Conservation (phyloP, 2,888 invertebrate species). For the Cyclophora albipunctata region DNA sequence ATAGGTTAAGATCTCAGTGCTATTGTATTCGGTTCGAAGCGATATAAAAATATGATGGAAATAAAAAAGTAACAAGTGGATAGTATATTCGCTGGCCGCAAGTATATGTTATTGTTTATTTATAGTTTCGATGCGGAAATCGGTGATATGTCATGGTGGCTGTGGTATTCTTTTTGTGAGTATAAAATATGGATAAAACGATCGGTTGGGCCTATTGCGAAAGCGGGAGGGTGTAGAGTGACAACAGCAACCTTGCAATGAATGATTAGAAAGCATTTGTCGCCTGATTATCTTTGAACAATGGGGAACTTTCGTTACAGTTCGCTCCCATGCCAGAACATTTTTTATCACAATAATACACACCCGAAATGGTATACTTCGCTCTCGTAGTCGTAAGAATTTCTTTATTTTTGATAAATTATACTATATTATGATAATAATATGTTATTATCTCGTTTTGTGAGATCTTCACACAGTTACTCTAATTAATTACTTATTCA, state of each 20-base stretch:
- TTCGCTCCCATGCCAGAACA: conserved; percentile 40
- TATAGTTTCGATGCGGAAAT: conserved; percentile 64
- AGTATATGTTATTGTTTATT: conserved; percentile 65
- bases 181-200: conserved; percentile 50
- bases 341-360: conserved; percentile 1
- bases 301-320: conserved; percentile 46
- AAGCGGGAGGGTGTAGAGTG: conserved; percentile 59
- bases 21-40: conserved; percentile 56
- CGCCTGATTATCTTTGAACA: conserved; percentile 47
- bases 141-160: conserved; percentile 65
- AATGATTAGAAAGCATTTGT: conserved; percentile 64
- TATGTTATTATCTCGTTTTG: too few species aligned
- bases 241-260: conserved; percentile 62
- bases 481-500: too few species aligned
- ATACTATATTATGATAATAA: too few species aligned
- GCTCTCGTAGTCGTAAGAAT: too few species aligned
- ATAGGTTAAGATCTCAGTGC: conserved; percentile 70
- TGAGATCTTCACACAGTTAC: too few species aligned
- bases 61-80: conserved; percentile 44
- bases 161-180: conserved; percentile 54
- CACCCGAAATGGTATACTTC: neutral
- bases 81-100: conserved; percentile 43
- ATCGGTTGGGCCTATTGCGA: conserved; percentile 61
- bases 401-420: too few species aligned
- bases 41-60: conserved; percentile 51